Base-by-base conservation (phyloP, 1,140 invertebrate species). In the Diorhabda carinulata region DNA sequence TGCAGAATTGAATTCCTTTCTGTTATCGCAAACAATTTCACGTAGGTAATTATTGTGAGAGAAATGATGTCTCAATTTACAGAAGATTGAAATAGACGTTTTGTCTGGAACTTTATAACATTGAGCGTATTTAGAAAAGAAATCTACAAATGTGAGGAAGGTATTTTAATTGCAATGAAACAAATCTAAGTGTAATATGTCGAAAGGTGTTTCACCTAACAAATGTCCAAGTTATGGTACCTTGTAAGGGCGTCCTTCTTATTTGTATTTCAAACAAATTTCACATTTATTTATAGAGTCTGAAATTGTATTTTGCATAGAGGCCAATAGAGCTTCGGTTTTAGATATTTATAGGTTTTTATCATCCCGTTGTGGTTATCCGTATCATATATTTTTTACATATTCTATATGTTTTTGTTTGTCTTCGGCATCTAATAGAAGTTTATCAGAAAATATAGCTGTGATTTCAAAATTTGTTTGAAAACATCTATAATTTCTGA, bases 131-230 rank as follows among this genome's bases (percentile, higher is more conserved):
- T 25, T 25, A 25, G 25, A 25, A 25, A 25, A 25, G 25, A 25
- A 25, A 25, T 25, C 25, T 25, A 25, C 25, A 25, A 25, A 1
- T 25, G 25, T 25, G 2, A 25, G 0, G 25, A 1, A 25, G 25
- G 25, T 25, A 25, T 25, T 25, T 25, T 25, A 1, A 25, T 25
- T 25, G 1, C 25, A 25, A 25, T 25, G 25, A 25, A 25, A 25
- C 25, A 25, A 25, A 25, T 25, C 25, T 25, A 25, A 25, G 25
- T 25, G 25, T 25, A 25, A 25, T 25, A 25, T 9, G 9, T n/a
- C 72, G 64, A 78, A 76, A 0, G 77, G 76, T 75, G 66, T 72
- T 72, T 70, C 70, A 3, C 72, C 68, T 7, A 74, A 10, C 7
- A 74, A 41, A 5, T 73, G 67, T 10, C 69, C 64, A 57, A 57